Evolutionary conservation across 1,140 invertebrate species (phyloP).

Genomic region (Pararge aegeria): DNA sequence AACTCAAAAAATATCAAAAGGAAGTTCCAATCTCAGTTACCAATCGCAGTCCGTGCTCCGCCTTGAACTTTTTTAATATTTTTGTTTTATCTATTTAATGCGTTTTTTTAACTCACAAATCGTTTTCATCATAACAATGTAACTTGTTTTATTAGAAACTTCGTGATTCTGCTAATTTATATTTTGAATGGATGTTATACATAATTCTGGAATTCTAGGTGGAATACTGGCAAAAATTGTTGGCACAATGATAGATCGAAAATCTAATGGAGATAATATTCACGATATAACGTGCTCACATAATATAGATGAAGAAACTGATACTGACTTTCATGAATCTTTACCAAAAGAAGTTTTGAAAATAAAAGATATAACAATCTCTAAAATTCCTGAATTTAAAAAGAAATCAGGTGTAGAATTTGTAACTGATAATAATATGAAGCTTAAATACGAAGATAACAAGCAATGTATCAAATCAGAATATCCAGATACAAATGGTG

Average conservation of each 20-base stretch:
- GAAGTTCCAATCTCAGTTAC: too few species aligned
- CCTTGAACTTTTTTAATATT: too few species aligned
- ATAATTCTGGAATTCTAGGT: slow-evolving; percentile 43
- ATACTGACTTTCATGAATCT: slow-evolving; percentile 84
- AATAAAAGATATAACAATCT: slow-evolving; percentile 64
- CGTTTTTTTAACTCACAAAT: too few species aligned
- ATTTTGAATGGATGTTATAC: neutral
- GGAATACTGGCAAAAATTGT: slow-evolving; percentile 83
- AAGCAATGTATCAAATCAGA: slow-evolving; percentile 18
- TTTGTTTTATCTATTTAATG: too few species aligned
- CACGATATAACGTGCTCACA: slow-evolving; percentile 37
- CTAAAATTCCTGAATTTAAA: slow-evolving; percentile 36
- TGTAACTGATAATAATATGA: slow-evolving; percentile 34
- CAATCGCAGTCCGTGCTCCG: too few species aligned
- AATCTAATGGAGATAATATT: slow-evolving; percentile 61
- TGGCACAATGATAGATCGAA: slow-evolving; percentile 81
- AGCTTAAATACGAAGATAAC: slow-evolving; percentile 7
- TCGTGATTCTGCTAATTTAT: too few species aligned
- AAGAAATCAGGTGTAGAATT: slow-evolving; percentile 52
- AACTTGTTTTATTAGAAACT: too few species aligned
- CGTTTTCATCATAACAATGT: too few species aligned
- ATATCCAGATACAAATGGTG: neutral
- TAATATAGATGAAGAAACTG: slow-evolving; percentile 81
- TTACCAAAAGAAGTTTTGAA: slow-evolving; percentile 81
- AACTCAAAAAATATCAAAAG: too few species aligned